Percentiles rank a stretch among this genome's conserved stretches.
Evolutionary conservation across 1,140 invertebrate genomes (phyloP).

Genomic region (Drosophila ananassae): DNA sequence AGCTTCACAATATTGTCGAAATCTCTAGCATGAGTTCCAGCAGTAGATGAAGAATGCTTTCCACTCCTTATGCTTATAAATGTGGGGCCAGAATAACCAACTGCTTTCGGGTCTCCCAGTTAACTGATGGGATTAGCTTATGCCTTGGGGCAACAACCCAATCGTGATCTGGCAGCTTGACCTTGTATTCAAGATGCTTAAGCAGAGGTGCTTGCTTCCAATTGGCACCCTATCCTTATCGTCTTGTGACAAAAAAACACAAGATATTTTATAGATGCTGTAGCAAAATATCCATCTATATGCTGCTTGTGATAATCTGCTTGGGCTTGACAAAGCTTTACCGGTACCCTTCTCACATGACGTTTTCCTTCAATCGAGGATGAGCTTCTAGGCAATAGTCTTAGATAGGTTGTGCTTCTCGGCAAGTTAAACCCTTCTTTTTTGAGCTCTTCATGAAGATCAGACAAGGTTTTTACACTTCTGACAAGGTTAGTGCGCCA

Average conservation of each 20-base stretch:
- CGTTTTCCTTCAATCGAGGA: conserved; percentile 17
- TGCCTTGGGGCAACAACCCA: conserved; percentile 64
- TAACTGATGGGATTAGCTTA: no score
- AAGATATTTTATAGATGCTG: conserved; percentile 15
- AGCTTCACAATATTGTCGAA: no score
- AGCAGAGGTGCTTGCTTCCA: conserved; percentile 14
- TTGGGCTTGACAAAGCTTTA: conserved; percentile 20
- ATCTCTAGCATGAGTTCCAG: no score
- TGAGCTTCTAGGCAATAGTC: conserved; percentile 6
- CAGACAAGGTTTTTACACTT: conserved; percentile 56
- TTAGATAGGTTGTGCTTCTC: conserved; percentile 21
- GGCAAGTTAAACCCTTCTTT: conserved; percentile 55
- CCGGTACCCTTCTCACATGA: conserved; percentile 5
- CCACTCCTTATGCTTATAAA: conserved; percentile 59
- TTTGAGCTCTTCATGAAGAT: conserved; percentile 41
- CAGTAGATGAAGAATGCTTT: no score
- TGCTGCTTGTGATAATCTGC: conserved; percentile 7
- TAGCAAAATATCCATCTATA: conserved; percentile 16
- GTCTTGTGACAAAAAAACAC: conserved; percentile 18
- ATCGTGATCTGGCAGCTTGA: conserved; percentile 84
- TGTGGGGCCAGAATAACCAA: conserved; percentile 40
- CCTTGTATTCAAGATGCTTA: conserved; percentile 62
- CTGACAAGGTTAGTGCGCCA: conserved; percentile 42
- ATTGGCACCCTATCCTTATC: conserved; percentile 20
- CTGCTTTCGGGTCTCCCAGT: no score